Conservation (phyloP, 92 coral and sea anemone genomes). For the Phenganax marumi region DNA sequence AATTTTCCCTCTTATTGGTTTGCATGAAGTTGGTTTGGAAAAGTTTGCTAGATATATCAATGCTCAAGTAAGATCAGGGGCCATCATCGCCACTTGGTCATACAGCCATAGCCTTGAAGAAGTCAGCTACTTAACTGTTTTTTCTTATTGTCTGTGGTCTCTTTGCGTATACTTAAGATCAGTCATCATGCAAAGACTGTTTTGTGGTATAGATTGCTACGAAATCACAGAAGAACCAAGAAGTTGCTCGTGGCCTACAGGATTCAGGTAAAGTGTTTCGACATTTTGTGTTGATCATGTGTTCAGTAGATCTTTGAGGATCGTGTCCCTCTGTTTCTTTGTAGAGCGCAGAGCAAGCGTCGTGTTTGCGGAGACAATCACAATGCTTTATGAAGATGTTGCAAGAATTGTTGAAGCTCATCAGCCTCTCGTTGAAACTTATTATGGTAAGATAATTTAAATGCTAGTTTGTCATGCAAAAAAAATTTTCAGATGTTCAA, state of each 20-base stretch:
- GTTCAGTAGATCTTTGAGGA: background rate
- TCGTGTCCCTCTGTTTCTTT: background rate
- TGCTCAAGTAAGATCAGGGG: conserved; percentile 62
- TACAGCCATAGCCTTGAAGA: too few species aligned
- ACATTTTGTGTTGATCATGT: background rate
- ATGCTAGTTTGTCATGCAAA: too few species aligned
- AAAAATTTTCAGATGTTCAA: background rate
- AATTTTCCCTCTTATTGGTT: conserved; percentile 92
- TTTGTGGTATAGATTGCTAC: conserved; percentile 66
- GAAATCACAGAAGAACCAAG: conserved; percentile 82
- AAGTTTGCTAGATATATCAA: conserved; percentile 77
- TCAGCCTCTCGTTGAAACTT: conserved; percentile 95
- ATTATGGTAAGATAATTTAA: conserved; percentile 69
- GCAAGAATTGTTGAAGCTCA: conserved; percentile 97
- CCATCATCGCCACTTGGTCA: too few species aligned
- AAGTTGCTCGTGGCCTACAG: conserved; percentile 69
- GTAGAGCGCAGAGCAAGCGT: conserved; percentile 86
- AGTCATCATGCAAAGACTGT: too few species aligned
- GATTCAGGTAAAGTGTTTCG: conserved; percentile 67
- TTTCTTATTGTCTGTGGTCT: too few species aligned
- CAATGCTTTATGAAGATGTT: conserved; percentile 85
- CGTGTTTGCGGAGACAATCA: conserved; percentile 92
- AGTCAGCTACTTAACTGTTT: too few species aligned
- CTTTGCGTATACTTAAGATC: too few species aligned
- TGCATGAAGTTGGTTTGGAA: conserved; percentile 79